phyloP scores from a whole-genome alignment of 1,140 invertebrate species.

The Psilanteris sp. region DNA sequence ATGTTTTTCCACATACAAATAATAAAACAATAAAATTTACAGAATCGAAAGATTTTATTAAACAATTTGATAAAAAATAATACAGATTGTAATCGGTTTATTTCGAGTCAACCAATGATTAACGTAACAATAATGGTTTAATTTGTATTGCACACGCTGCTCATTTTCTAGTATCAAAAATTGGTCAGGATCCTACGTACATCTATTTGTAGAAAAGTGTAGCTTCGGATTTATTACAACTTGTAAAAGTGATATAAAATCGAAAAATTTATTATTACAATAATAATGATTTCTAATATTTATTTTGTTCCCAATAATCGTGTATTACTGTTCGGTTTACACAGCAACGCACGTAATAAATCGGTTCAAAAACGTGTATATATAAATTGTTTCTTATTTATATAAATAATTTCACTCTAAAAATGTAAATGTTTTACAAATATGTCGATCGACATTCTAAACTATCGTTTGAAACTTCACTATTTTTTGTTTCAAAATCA shows the following conservation, averaged over 20 bases:
- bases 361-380: conserved; percentile 27
- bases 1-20: too few relatives aligned
- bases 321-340: not conserved
- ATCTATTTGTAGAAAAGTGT: conserved; percentile 44
- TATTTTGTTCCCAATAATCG: conserved; percentile 28
- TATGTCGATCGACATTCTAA: conserved; percentile 5
- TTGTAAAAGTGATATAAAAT: conserved; percentile 38
- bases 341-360: not conserved
- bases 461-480: not conserved
- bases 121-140: too few relatives aligned
- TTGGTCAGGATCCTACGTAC: not conserved
- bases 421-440: conserved; percentile 34
- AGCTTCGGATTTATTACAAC: conserved; percentile 23
- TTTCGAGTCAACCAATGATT: too few relatives aligned
- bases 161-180: conserved; percentile 8
- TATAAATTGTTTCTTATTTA: conserved; percentile 32
- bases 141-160: not conserved
- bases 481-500: conserved; percentile 1
- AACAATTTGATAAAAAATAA: too few relatives aligned
- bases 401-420: conserved; percentile 26
- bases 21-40: too few relatives aligned
- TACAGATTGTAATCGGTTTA: too few relatives aligned
- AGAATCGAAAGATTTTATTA: too few relatives aligned
- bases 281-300: not conserved
- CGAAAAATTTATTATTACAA: not conserved